Evolutionary conservation across 2,888 invertebrate genomes (phyloP).

Genomic region (Schizaphis graminum): DNA sequence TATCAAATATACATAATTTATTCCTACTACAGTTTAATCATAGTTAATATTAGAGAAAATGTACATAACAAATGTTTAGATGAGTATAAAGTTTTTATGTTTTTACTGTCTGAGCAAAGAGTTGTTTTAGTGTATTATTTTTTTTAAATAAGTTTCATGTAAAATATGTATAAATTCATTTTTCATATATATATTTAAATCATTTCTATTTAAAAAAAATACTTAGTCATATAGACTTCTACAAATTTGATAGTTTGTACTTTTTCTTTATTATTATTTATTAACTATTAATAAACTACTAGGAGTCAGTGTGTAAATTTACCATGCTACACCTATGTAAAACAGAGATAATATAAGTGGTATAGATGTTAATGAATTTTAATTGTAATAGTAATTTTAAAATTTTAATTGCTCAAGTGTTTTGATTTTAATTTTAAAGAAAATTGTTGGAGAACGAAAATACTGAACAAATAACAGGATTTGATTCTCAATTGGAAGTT

Average conservation of each 20-base stretch:
- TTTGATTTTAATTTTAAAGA: slow-evolving; percentile 33
- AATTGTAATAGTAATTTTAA: neutral
- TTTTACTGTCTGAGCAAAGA: neutral
- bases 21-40: neutral
- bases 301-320: neutral
- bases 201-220: neutral
- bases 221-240: neutral
- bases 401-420: neutral
- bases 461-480: slow-evolving; percentile 21
- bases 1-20: neutral
- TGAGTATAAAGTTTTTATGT: neutral
- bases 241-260: neutral
- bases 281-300: neutral
- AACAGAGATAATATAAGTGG: neutral
- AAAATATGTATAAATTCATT: neutral
- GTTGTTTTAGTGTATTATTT: neutral
- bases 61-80: neutral
- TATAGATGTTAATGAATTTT: neutral
- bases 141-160: neutral
- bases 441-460: slow-evolving; percentile 51
- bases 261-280: neutral
- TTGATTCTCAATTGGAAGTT: slow-evolving; percentile 4
- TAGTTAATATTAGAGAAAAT: neutral
- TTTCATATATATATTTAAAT: neutral
- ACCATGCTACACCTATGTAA: neutral